Evolutionary conservation across 2,113 vertebrate genomes (phyloP).

Genomic region (Cottus gobio): DNA sequence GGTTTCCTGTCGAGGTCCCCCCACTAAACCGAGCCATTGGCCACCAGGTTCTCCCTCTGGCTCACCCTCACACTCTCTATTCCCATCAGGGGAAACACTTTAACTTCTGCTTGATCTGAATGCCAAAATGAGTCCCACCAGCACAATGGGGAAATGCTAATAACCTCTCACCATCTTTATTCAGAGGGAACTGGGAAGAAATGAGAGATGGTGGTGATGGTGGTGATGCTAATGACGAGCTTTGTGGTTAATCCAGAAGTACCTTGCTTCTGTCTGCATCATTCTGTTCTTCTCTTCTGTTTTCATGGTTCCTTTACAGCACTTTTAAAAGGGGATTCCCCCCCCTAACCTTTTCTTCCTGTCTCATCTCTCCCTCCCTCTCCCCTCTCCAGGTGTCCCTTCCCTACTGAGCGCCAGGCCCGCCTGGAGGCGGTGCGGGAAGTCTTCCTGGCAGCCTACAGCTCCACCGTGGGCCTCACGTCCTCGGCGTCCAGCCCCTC

Average conservation of each 20-base stretch:
- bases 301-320: not conserved
- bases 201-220: not conserved
- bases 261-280: not conserved
- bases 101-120: conserved; percentile 33
- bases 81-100: conserved; percentile 27
- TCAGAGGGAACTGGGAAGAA: not conserved
- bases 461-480: conserved; percentile 92
- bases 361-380: not conserved
- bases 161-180: not conserved
- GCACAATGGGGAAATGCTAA: not conserved
- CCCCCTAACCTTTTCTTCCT: not conserved
- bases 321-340: not conserved
- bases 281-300: not conserved
- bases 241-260: conserved; percentile 17
- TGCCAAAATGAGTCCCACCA: conserved; percentile 1
- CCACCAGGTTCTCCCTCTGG: conserved; percentile 4
- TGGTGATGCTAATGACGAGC: not conserved
- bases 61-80: conserved; percentile 7
- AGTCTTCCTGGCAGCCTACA: conserved; percentile 92
- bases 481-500: conserved; percentile 89
- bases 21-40: not conserved
- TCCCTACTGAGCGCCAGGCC: conserved; percentile 85
- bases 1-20: not conserved
- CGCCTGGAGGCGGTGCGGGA: conserved; percentile 94
- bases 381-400: conserved; percentile 73